phyloP scores from a whole-genome alignment of 2,113 vertebrate species.

The Bothrops jararaca region DNA sequence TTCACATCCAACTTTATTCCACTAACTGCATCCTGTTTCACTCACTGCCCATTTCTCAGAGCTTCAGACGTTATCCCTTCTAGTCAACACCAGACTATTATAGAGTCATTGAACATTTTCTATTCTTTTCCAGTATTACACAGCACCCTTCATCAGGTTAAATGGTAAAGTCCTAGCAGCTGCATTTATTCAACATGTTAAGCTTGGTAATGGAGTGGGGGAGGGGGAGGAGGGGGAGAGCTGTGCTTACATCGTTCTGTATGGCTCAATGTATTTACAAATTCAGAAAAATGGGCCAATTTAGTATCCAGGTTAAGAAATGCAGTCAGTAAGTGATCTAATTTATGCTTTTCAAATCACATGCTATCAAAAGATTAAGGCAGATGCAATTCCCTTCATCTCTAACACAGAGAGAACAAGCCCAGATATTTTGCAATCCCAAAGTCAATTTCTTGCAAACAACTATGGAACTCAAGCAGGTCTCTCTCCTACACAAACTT shows the following conservation, averaged over 20 bases:
- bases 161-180: background rate
- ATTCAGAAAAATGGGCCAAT: background rate
- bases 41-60: background rate
- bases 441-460: background rate
- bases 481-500: background rate
- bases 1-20: background rate
- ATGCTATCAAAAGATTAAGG: background rate
- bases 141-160: background rate
- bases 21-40: background rate
- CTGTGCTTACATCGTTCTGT: background rate
- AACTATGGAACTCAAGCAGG: background rate
- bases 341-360: background rate
- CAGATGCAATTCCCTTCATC: background rate
- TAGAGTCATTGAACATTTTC: background rate
- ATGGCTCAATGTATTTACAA: background rate
- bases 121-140: background rate
- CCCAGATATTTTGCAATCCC: background rate
- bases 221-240: background rate
- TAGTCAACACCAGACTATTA: no score
- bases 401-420: background rate
- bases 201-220: background rate
- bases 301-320: background rate
- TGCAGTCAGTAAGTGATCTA: background rate
- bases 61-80: background rate
- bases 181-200: background rate